A percentile compares a stretch with the other conserved stretches of the same genome.
Evolutionary conservation across 1,140 invertebrate species (phyloP).

Genomic region (Riptortus pedestris): DNA sequence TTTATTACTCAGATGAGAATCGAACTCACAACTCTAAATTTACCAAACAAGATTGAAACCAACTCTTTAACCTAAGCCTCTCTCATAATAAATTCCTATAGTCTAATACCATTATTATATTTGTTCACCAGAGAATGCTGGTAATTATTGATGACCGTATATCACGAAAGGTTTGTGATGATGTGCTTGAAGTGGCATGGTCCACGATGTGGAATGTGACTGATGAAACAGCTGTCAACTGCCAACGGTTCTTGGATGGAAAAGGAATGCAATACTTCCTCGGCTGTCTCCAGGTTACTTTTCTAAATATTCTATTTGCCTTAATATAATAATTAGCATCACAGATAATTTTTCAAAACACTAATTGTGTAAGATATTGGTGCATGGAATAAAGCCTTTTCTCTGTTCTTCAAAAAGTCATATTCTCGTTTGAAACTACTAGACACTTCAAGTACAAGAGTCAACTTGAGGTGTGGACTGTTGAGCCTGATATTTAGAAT

Average conservation of each 20-base stretch:
- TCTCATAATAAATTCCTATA: no score
- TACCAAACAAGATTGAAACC: no score
- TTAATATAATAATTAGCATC: no score
- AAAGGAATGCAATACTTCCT: constrained; percentile 80
- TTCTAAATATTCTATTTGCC: constrained; percentile 31
- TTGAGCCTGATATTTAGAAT: no score
- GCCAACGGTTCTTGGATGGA: constrained; percentile 74
- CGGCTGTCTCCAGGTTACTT: constrained; percentile 70
- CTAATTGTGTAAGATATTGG: constrained; percentile 37
- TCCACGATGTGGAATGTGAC: constrained; percentile 98
- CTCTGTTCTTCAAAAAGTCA: no score
- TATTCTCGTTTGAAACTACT: no score
- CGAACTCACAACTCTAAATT: no score
- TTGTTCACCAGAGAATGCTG: constrained; percentile 66
- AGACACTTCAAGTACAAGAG: no score
- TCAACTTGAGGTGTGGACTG: no score
- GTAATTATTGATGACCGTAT: constrained; percentile 68
- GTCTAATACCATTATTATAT: no score
- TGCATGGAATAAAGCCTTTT: constrained; percentile 74
- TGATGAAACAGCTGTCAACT: constrained; percentile 89
- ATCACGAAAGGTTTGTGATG: constrained; percentile 67
- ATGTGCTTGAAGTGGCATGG: constrained; percentile 95
- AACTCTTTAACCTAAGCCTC: no score
- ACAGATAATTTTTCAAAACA: not conserved
- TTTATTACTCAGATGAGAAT: no score